Evolutionary conservation across 2,113 vertebrate genomes (phyloP).

Genomic region (Prochilodus magdalenae): DNA sequence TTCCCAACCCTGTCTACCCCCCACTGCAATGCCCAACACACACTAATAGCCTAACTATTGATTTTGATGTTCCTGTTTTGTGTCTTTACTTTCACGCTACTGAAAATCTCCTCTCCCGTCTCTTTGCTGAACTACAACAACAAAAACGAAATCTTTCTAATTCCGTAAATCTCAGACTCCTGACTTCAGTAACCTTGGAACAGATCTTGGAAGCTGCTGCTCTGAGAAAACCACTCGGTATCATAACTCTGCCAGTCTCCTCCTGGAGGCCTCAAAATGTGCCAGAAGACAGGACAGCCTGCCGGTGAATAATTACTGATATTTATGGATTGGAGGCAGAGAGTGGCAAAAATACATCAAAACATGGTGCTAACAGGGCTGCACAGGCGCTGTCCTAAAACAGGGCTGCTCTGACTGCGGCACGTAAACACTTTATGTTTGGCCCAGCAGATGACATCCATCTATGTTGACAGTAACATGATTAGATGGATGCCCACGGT

Average conservation of each 20-base stretch:
- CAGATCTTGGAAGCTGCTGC: not conserved
- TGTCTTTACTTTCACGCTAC: not conserved
- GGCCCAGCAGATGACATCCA: not conserved
- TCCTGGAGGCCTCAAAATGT: not conserved
- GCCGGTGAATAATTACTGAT: not conserved
- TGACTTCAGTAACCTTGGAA: not conserved
- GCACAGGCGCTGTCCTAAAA: not conserved
- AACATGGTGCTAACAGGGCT: not conserved
- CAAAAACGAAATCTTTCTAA: not conserved
- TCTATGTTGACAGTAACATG: not conserved
- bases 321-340: not conserved
- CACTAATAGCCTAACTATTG: not conserved
- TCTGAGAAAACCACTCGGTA: not conserved
- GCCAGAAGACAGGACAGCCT: not conserved
- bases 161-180: not conserved
- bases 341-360: constrained; percentile 15
- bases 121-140: not conserved
- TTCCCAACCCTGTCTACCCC: not conserved
- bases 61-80: not conserved
- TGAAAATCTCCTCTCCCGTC: not conserved
- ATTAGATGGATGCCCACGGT: not conserved
- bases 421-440: not conserved
- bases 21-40: not conserved
- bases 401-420: not conserved
- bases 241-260: not conserved